phyloP scores from a whole-genome alignment of 2,888 invertebrate genomes.

The Eretmocerus hayati region DNA sequence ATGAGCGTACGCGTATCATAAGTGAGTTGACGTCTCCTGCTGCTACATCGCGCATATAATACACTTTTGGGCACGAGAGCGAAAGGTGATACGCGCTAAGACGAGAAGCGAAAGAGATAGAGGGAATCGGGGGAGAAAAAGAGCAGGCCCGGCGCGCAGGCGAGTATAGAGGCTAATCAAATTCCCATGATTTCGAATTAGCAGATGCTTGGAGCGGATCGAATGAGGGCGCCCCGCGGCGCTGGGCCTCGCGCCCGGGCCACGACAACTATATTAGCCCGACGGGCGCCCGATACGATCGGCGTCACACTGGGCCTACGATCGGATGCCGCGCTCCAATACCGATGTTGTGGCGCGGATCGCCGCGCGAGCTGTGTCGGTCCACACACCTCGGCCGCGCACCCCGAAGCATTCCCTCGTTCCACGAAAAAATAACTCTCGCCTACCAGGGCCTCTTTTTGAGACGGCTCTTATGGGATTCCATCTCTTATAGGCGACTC shows the following conservation, averaged over 20 bases:
- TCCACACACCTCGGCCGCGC: conserved; percentile 24
- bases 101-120: neutral
- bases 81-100: too few relatives aligned
- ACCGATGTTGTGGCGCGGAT: conserved; percentile 39
- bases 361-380: conserved; percentile 29
- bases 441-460: neutral
- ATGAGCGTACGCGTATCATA: too few relatives aligned
- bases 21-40: too few relatives aligned
- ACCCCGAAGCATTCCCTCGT: too few relatives aligned
- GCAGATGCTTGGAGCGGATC: conserved; percentile 44
- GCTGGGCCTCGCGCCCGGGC: conserved; percentile 23
- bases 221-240: conserved; percentile 40
- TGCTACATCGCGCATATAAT: too few relatives aligned
- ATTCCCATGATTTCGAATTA: conserved; percentile 48
- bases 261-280: conserved; percentile 48
- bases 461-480: conserved; percentile 12
- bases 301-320: conserved; percentile 45
- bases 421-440: conserved; percentile 10
- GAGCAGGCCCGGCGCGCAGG: neutral
- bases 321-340: too few relatives aligned
- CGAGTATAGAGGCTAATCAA: conserved; percentile 36
- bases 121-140: neutral
- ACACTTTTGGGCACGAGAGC: too few relatives aligned
- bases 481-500: neutral
- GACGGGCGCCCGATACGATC: conserved; percentile 45